Conservation (phyloP, 2,113 vertebrate genomes). For the Nerophis ophidion region DNA sequence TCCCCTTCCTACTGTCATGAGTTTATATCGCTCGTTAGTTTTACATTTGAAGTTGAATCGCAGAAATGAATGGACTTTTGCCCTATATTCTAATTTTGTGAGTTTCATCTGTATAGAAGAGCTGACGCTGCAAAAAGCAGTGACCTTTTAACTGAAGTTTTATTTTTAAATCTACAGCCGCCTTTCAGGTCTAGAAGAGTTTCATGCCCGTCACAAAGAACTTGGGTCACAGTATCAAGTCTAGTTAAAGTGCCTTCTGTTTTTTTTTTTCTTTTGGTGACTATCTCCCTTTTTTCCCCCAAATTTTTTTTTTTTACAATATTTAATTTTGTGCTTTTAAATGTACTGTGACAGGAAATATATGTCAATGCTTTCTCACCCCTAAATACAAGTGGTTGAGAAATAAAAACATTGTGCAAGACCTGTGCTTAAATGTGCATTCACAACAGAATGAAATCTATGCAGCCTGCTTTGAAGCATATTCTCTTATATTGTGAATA, state of each 20-base stretch:
- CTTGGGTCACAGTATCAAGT: constrained; percentile 16
- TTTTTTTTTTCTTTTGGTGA: constrained; percentile 27
- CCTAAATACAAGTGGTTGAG: constrained; percentile 53
- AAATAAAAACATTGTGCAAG: constrained; percentile 54
- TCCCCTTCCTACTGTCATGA: no score
- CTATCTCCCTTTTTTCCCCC: constrained; percentile 35
- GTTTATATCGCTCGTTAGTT: no score
- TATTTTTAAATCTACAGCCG: constrained; percentile 1
- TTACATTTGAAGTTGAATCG: no score
- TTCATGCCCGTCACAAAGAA: constrained; percentile 7
- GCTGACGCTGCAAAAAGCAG: no score
- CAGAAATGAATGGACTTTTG: no score
- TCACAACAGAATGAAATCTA: constrained; percentile 37
- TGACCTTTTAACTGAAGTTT: background rate
- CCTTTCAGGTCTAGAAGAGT: constrained; percentile 8
- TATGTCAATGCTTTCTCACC: constrained; percentile 21
- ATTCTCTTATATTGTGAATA: constrained; percentile 47
- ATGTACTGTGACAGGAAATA: constrained; percentile 29
- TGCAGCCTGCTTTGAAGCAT: constrained; percentile 39
- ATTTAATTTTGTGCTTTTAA: constrained; percentile 47
- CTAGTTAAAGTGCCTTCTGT: constrained; percentile 54
- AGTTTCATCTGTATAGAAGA: no score
- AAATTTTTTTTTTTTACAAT: constrained; percentile 18
- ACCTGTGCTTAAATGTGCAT: constrained; percentile 61
- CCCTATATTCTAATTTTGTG: no score